phyloP scores from a whole-genome alignment of 2,888 invertebrate species.

The Ryuthela nishihirai region DNA sequence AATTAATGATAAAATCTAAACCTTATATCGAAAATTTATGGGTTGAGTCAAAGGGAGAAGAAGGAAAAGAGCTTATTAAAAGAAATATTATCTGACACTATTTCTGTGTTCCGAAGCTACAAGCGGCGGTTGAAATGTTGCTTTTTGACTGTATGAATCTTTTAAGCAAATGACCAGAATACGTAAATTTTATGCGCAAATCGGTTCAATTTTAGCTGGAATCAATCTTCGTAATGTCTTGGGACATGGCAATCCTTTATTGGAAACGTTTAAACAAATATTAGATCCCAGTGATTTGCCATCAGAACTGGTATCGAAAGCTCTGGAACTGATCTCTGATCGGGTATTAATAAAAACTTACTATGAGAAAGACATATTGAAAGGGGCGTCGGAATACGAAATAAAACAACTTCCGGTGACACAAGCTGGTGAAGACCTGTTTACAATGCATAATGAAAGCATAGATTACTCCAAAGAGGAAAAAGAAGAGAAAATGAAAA shows the following conservation, averaged over 20 bases:
- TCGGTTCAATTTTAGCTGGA: too few relatives aligned
- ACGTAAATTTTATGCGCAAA: too few relatives aligned
- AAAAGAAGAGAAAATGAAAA: too few relatives aligned
- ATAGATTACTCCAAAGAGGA: too few relatives aligned
- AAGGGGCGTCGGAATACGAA: too few relatives aligned
- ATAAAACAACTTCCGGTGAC: too few relatives aligned
- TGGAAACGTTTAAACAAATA: slow-evolving; percentile 13
- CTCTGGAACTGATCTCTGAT: slow-evolving; percentile 4
- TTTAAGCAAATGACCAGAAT: too few relatives aligned
- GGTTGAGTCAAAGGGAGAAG: neutral
- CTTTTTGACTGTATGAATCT: slow-evolving; percentile 23
- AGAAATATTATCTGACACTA: slow-evolving; percentile 7
- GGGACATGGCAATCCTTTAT: slow-evolving; percentile 15
- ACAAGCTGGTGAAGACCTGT: too few relatives aligned
- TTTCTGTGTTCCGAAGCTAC: slow-evolving; percentile 1
- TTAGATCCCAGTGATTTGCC: slow-evolving; percentile 17
- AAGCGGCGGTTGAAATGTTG: slow-evolving; percentile 8
- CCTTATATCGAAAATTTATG: neutral
- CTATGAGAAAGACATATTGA: too few relatives aligned
- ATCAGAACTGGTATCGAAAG: slow-evolving; percentile 2
- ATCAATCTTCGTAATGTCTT: slow-evolving; percentile 16
- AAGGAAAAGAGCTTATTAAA: neutral
- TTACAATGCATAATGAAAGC: too few relatives aligned
- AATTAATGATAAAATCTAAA: slow-evolving; percentile 10
- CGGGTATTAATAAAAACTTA: too few relatives aligned